phyloP scores from a whole-genome alignment of 2,113 vertebrate genomes.

The Thamnaconus septentrionalis region DNA sequence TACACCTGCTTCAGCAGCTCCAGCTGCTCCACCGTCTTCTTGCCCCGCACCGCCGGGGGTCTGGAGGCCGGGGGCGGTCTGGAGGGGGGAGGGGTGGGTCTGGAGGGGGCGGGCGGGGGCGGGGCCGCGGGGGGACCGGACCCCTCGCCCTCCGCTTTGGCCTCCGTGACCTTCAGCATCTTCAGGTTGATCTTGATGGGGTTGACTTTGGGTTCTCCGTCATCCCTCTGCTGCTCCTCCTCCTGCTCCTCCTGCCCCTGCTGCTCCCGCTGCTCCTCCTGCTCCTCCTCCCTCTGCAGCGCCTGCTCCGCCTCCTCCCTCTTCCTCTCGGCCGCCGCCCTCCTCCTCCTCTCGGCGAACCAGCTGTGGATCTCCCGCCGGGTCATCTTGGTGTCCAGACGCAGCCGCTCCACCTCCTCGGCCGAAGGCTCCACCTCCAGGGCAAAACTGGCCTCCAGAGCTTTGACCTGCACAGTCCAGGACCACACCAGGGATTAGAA shows the following conservation, averaged over 20 bases:
- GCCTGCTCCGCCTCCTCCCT: conserved; percentile 75
- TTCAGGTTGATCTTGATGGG: conserved; percentile 98
- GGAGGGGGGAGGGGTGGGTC: conserved; percentile 26
- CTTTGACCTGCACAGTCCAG: conserved; percentile 50
- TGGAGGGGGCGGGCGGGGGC: conserved; percentile 32
- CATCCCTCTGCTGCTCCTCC: conserved; percentile 36
- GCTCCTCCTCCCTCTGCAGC: conserved; percentile 66
- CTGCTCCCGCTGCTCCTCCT: conserved; percentile 39
- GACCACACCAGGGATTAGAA: no score
- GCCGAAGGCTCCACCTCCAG: conserved; percentile 82
- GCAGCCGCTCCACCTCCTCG: conserved; percentile 90
- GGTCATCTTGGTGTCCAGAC: conserved; percentile 95
- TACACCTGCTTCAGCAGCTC: conserved; percentile 92
- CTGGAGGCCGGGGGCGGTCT: conserved; percentile 57
- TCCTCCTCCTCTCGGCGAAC: conserved; percentile 91
- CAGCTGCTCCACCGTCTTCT: conserved; percentile 91
- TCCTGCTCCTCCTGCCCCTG: conserved; percentile 77
- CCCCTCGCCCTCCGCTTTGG: conserved; percentile 70
- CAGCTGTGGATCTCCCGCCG: conserved; percentile 94
- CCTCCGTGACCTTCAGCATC: conserved; percentile 91
- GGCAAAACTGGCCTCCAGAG: conserved; percentile 90
- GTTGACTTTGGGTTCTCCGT: conserved; percentile 84
- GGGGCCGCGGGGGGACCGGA: conserved; percentile 48
- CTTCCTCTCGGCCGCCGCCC: conserved; percentile 77
- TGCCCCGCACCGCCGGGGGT: conserved; percentile 70